phyloP scores from a whole-genome alignment of 2,888 invertebrate species.

The Resseliella maxima region DNA sequence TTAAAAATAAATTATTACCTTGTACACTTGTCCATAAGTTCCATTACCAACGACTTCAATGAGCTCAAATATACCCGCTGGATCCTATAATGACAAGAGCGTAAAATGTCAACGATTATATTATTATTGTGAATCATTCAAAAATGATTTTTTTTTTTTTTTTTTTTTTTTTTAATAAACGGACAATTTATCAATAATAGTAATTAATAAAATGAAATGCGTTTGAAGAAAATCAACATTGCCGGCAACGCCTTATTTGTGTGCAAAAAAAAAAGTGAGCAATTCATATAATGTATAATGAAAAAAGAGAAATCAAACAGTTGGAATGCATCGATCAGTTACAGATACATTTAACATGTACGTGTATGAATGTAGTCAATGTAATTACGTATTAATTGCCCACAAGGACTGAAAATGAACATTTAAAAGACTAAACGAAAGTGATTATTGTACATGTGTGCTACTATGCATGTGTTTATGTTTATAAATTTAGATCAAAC shows the following conservation, averaged over 20 bases:
- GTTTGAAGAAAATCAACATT: background rate
- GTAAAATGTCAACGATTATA: too few relatives aligned
- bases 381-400: constrained; percentile 9
- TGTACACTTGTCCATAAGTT: constrained; percentile 99
- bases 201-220: background rate
- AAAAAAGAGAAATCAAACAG: background rate
- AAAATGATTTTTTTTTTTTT: too few relatives aligned
- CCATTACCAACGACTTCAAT: constrained; percentile 99
- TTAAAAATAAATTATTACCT: constrained; percentile 72
- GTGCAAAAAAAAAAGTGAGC: background rate
- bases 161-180: too few relatives aligned
- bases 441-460: background rate
- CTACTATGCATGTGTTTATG: background rate
- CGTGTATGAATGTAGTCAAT: constrained; percentile 14
- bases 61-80: constrained; percentile 99
- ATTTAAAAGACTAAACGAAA: background rate
- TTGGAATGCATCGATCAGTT: background rate
- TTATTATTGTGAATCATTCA: too few relatives aligned
- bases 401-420: constrained; percentile 23
- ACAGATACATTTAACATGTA: constrained; percentile 18
- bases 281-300: too few relatives aligned
- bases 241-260: background rate
- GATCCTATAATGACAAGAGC: constrained; percentile 81
- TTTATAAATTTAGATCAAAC: background rate
- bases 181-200: background rate